Percentiles rank a stretch among this genome's conserved stretches.
phyloP scores from a whole-genome alignment of 2,113 vertebrate species.

The Notechis scutatus region DNA sequence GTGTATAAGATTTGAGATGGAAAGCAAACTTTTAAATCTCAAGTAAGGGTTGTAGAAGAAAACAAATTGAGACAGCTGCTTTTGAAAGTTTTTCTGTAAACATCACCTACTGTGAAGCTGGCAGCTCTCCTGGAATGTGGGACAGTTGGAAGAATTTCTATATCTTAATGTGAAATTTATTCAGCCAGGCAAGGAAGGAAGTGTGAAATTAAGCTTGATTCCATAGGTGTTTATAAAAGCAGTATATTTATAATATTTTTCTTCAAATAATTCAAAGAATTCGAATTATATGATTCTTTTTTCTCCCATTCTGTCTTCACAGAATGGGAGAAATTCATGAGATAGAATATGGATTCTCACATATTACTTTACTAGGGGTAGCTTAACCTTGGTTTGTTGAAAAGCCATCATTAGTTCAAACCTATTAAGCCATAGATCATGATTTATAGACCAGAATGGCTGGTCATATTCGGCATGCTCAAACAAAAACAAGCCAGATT shows the following conservation, averaged over 20 bases:
- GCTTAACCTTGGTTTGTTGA: neutral
- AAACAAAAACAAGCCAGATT: neutral
- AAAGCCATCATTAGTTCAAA: neutral
- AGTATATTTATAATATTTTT: neutral
- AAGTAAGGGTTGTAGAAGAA: neutral
- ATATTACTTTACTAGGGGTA: neutral
- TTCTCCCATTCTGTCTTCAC: neutral
- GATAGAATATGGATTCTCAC: neutral
- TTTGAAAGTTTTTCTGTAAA: neutral
- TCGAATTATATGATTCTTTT: neutral
- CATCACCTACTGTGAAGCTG: neutral
- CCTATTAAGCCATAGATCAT: neutral
- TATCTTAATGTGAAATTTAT: neutral
- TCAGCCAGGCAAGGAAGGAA: neutral
- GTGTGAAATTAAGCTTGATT: neutral
- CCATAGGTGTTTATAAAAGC: neutral
- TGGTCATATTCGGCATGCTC: neutral
- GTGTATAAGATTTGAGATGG: neutral
- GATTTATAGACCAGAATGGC: neutral
- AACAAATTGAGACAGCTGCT: neutral
- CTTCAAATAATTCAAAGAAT: neutral
- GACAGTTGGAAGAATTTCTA: neutral
- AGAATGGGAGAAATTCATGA: neutral
- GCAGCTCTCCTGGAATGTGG: neutral
- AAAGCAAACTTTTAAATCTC: neutral